Evolutionary conservation across 2,113 vertebrate genomes (phyloP).

Genomic region (Phocoena phocoena): DNA sequence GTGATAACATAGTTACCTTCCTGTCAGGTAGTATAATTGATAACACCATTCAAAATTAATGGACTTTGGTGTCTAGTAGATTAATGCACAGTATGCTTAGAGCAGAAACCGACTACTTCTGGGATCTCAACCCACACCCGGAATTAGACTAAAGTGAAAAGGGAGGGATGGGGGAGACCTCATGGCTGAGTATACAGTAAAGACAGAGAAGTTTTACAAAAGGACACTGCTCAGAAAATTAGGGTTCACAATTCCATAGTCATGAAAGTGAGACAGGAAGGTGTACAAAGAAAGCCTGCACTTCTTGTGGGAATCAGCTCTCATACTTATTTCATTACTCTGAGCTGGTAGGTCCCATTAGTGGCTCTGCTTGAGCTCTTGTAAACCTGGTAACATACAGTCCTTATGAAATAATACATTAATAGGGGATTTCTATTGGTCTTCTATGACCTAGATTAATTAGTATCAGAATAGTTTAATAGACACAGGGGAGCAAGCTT

Average conservation of each 20-base stretch:
- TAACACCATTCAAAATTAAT: constrained; percentile 80
- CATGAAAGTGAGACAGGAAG: background rate
- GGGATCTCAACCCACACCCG: constrained; percentile 57
- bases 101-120: constrained; percentile 64
- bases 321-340: constrained; percentile 58
- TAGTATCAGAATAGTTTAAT: background rate
- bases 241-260: constrained; percentile 15
- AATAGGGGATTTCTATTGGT: background rate
- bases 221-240: constrained; percentile 56
- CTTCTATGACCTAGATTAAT: constrained; percentile 20
- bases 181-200: constrained; percentile 12
- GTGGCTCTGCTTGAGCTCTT: constrained; percentile 17
- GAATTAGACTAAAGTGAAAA: constrained; percentile 43
- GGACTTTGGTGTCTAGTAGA: constrained; percentile 68
- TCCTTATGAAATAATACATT: constrained; percentile 47
- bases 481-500: background rate
- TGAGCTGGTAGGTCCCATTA: constrained; percentile 13
- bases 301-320: background rate
- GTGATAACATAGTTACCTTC: constrained; percentile 64
- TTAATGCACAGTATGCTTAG: constrained; percentile 66
- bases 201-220: constrained; percentile 50
- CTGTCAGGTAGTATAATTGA: constrained; percentile 64
- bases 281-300: constrained; percentile 38
- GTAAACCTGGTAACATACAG: constrained; percentile 34
- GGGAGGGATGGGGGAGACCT: background rate